These are phyloP conservation scores for Cheirogaleus medius DNA, from an alignment of 2,113 vertebrate species.

Conservation along the genomic window DNA sequence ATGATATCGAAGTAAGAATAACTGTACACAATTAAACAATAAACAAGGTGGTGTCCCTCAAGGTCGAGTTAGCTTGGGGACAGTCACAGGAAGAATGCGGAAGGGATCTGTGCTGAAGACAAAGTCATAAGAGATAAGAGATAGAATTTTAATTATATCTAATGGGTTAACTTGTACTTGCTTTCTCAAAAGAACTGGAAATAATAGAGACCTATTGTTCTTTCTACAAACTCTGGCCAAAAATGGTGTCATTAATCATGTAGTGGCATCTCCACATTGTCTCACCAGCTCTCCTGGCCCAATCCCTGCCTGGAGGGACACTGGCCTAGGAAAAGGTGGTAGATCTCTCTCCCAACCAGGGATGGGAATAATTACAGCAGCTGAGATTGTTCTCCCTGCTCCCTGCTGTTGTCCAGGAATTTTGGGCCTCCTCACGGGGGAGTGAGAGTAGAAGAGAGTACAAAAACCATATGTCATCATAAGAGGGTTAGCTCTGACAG, in stretches of 20 bases:
- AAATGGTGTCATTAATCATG: not conserved
- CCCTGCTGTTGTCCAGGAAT: not conserved
- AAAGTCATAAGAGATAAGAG: not conserved
- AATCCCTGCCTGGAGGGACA: not conserved
- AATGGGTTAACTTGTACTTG: not conserved
- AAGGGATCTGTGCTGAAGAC: not conserved
- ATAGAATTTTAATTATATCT: not conserved
- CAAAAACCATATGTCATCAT: no score
- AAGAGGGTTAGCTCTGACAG: rapidly evolving
- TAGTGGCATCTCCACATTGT: not conserved
- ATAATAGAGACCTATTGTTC: not conserved
- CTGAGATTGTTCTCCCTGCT: not conserved
- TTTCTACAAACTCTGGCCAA: not conserved
- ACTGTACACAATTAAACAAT: not conserved
- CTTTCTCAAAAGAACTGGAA: not conserved
- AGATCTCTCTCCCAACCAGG: not conserved
- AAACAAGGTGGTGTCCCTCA: not conserved
- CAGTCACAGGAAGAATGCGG: not conserved
- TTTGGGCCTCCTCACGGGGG: not conserved
- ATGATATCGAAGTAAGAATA: not conserved
- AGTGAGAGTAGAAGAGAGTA: not conserved
- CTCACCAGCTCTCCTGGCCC: not conserved
- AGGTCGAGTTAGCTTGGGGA: not conserved
- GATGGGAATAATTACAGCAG: not conserved
- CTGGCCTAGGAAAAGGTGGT: not conserved